Evolutionary conservation across 2,797 vertebrate genomes (phyloP), one percentile per base, ranked within the genome.

Genomic region (Trachurus trachurus): DNA sequence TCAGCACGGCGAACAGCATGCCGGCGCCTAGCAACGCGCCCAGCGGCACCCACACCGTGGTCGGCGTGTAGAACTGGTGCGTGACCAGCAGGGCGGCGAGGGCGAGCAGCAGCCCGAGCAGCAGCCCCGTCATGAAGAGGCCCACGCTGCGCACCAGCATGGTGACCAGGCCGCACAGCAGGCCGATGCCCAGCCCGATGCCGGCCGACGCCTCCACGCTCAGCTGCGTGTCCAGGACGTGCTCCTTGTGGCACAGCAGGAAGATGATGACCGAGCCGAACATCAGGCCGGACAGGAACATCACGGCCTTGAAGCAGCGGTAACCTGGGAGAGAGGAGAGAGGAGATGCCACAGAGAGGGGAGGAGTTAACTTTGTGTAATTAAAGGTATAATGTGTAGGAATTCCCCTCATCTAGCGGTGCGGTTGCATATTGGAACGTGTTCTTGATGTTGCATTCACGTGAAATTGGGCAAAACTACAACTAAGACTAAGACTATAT

Each of bases 261-360:
- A 97, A 98, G 90, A 97, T 97, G 85, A 97, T 92, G 79, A 94
- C 88, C 0, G 97, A 96, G 83, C 97, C 97, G 0, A 97, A 96
- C 88, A 98, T 96, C 80, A 98, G 95, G 19, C 97, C 96, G 0
- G 96, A 97, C 61, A 97, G 95, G 92, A 98, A 98, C 96, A 97
- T 97, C 79, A 97, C 94, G 12, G 97, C 97, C 89, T 97, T 97
- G 95, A 97, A 98, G 89, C 97, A 98, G 88, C 96, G 95, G 82
- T 97, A 97, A 67, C 97, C 97, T 95, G 26, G 26, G 26, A 26
- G 26, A 26, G 26, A 26, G 26, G 39, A 4, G 57, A 22, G 45
- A 50, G 22, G 86, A 76, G 4, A 66, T 59, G 67, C 7, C 26
- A 52, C n/a, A n/a, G n/a, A n/a, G n/a, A n/a, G n/a, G n/a, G n/a